Conservation (phyloP, 2,888 invertebrate species). For the Spialia ferax region DNA sequence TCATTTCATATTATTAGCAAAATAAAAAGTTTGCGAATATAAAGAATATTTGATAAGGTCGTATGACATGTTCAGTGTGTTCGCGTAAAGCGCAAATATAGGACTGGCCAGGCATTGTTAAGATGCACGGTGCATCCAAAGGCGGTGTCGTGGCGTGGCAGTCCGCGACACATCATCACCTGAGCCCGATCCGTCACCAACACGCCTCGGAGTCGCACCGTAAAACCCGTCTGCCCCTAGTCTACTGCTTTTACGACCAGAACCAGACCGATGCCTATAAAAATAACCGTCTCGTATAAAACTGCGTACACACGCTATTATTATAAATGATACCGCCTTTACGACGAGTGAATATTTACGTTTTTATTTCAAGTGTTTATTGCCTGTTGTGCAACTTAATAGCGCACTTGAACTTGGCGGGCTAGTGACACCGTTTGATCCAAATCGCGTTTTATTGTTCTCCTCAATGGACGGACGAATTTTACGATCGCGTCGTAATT, state of each 20-base stretch:
- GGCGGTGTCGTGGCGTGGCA: conserved; percentile 56
- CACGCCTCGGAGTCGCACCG: conserved; percentile 51
- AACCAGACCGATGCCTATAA: conserved; percentile 75
- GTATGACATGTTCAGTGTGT: conserved; percentile 2
- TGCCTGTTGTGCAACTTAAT: conserved; percentile 82
- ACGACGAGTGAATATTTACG: conserved; percentile 67
- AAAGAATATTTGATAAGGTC: background rate
- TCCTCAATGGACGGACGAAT: conserved; percentile 80
- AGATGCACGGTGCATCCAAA: conserved; percentile 30
- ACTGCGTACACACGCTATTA: conserved; percentile 61
- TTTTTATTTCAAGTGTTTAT: conserved; percentile 82
- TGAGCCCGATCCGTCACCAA: conserved; percentile 63
- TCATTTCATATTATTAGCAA: background rate
- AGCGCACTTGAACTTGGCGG: conserved; percentile 82
- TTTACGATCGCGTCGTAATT: conserved; percentile 81
- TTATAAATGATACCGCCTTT: conserved; percentile 65
- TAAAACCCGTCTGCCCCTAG: conserved; percentile 82
- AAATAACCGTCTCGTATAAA: conserved; percentile 76
- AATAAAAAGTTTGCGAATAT: too few relatives aligned
- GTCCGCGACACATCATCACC: conserved; percentile 67
- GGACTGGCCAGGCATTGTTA: conserved; percentile 18
- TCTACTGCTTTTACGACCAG: conserved; percentile 81
- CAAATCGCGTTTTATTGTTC: conserved; percentile 83
- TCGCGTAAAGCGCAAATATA: background rate
- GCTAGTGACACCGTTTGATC: conserved; percentile 84